phyloP scores from a whole-genome alignment of 2,888 invertebrate genomes.

The Ichneumoninae sp. region DNA sequence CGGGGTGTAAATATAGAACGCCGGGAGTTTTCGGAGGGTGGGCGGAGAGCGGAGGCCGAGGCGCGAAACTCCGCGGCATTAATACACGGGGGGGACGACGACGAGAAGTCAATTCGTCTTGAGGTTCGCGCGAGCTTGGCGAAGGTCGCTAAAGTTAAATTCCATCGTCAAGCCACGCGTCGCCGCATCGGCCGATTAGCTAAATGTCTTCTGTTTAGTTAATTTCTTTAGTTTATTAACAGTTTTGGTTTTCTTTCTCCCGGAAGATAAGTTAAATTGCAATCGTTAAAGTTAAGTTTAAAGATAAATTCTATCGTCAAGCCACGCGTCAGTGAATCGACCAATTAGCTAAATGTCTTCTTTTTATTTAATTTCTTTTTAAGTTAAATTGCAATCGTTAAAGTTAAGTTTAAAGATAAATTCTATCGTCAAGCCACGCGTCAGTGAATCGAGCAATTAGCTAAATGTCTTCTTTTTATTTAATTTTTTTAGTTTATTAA shows the following conservation, averaged over 20 bases:
- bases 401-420: conserved; percentile 10
- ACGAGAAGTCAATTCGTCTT: conserved; percentile 62
- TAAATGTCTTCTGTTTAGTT: not conserved
- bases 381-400: too few relatives aligned
- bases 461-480: too few relatives aligned
- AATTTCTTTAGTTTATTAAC: too few relatives aligned
- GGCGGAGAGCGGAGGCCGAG: conserved; percentile 36
- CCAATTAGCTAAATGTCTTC: not conserved
- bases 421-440: not conserved
- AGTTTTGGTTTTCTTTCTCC: not conserved
- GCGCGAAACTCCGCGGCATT: conserved; percentile 44
- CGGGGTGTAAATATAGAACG: conserved; percentile 56
- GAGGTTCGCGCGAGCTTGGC: conserved; percentile 19
- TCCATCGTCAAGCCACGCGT: not conserved
- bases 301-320: conserved; percentile 14
- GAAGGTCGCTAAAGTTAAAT: conserved; percentile 59
- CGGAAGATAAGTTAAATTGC: too few relatives aligned
- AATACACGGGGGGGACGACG: conserved; percentile 50
- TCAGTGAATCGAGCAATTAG: not conserved
- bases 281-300: not conserved
- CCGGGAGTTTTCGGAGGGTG: conserved; percentile 13
- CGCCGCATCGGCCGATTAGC: not conserved
- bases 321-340: not conserved
- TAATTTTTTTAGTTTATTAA: too few relatives aligned
- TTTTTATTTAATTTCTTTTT: not conserved